Conservation (phyloP, 2,113 vertebrate species). For the Corvus moneduloides region DNA sequence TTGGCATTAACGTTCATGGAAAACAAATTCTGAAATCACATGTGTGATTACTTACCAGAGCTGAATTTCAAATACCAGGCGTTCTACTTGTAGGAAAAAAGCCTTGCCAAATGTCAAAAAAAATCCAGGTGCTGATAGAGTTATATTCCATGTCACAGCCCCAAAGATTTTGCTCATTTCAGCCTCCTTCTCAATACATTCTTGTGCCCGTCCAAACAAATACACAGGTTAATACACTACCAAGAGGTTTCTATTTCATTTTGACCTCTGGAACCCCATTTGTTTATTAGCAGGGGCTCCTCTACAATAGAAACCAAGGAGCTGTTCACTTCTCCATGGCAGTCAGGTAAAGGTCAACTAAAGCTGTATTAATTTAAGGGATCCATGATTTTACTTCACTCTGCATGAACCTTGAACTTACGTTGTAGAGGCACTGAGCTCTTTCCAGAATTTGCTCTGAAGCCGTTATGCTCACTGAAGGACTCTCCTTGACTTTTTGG, state of each 20-base stretch:
- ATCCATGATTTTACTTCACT: neutral
- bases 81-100: neutral
- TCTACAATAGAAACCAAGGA: neutral
- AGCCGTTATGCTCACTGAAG: neutral
- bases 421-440: neutral
- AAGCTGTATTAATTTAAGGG: neutral
- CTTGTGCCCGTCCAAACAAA: neutral
- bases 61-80: neutral
- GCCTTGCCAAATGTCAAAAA: neutral
- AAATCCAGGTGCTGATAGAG: neutral
- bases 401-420: neutral
- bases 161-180: neutral
- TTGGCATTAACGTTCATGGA: conserved; percentile 12
- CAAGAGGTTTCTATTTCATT: neutral
- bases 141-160: neutral
- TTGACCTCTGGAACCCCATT: neutral
- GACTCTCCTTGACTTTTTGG: neutral
- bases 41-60: neutral
- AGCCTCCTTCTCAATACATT: neutral
- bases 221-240: neutral
- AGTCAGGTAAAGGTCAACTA: neutral
- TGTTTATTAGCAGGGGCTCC: neutral
- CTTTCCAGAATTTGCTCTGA: neutral
- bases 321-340: neutral
- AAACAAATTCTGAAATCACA: conserved; percentile 8